phyloP scores from a whole-genome alignment of 2,797 vertebrate species.

The Clarias pachynema region DNA sequence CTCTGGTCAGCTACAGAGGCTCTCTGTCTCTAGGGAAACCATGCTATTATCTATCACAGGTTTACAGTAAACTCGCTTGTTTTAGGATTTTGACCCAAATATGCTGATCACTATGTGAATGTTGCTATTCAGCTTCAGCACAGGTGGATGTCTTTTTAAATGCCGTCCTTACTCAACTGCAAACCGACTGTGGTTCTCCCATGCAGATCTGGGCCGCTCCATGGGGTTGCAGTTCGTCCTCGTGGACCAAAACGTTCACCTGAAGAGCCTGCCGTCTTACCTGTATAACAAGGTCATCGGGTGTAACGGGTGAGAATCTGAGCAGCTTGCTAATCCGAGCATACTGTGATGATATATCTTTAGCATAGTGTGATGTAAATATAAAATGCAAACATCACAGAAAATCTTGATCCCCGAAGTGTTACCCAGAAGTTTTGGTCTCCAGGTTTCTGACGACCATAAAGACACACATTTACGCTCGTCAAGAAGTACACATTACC shows the following conservation, averaged over 20 bases:
- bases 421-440: background rate
- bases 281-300: slow-evolving; percentile 97
- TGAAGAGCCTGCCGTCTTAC: slow-evolving; percentile 91
- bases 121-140: background rate
- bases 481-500: background rate
- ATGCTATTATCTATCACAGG: slow-evolving; percentile 38
- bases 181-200: slow-evolving; percentile 31
- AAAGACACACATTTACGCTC: background rate
- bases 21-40: slow-evolving; percentile 24
- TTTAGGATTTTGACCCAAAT: background rate
- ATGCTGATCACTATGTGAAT: background rate
- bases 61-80: slow-evolving; percentile 30
- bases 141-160: background rate
- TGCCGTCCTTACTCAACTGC: background rate
- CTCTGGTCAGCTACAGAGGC: slow-evolving; percentile 20
- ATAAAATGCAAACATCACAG: background rate
- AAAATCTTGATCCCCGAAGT: background rate
- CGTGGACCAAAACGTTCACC: slow-evolving; percentile 92
- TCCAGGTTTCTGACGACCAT: background rate
- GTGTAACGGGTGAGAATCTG: slow-evolving; percentile 87
- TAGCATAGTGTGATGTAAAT: too few relatives aligned
- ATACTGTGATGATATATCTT: background rate
- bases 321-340: background rate
- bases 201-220: slow-evolving; percentile 91
- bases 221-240: slow-evolving; percentile 94